Conservation (phyloP, 2,888 invertebrate genomes). For the Alviniconcha strummeri region DNA sequence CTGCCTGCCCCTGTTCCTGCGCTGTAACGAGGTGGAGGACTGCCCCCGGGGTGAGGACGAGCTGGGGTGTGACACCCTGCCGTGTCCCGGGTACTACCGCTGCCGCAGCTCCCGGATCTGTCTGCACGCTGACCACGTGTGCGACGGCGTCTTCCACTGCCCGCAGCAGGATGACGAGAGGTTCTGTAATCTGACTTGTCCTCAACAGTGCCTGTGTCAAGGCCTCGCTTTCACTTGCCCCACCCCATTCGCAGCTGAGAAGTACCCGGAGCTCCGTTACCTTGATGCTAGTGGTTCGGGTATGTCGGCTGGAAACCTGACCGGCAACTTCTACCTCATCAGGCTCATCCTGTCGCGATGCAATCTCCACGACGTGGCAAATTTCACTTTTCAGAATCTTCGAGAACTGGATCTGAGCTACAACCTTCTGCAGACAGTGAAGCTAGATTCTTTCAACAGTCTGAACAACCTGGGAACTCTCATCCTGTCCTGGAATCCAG, state of each 20-base stretch:
- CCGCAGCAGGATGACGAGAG: slow-evolving; percentile 10
- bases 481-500: background rate
- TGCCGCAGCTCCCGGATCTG: background rate
- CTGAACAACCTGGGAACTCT: background rate
- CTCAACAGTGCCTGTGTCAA: background rate
- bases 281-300: background rate
- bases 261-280: background rate
- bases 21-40: slow-evolving; percentile 1
- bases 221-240: background rate
- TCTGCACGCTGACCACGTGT: slow-evolving; percentile 4
- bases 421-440: background rate
- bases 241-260: background rate
- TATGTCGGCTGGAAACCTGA: background rate
- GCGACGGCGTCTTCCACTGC: background rate
- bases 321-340: background rate
- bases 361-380: background rate
- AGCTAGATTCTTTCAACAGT: background rate
- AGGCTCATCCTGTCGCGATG: background rate
- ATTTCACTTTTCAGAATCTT: background rate
- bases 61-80: background rate
- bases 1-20: background rate
- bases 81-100: slow-evolving; percentile 4
- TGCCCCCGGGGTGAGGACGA: background rate
- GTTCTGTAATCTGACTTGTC: slow-evolving; percentile 2
- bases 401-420: background rate